Evolutionary conservation across 2,797 vertebrate species (phyloP), one percentile per base, ranked within the genome.

Genomic region (Distichodus sexfasciatus): DNA sequence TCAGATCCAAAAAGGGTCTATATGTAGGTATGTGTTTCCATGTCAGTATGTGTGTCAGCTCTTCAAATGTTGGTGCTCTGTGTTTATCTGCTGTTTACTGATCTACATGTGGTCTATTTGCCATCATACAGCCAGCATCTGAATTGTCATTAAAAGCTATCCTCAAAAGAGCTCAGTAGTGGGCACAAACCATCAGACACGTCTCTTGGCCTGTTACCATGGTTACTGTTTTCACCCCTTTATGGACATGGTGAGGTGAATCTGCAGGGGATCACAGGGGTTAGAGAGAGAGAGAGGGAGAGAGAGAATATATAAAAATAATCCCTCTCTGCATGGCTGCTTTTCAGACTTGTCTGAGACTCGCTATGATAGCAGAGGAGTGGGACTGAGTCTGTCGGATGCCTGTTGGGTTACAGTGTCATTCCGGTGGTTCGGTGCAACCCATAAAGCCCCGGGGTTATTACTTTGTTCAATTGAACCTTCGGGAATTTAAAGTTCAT

Each of bases 191-290:
- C 33, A 48, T 23, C 64, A 46, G 24, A 29, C 58, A 46, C 47
- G 12, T 54, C 60, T 44, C 29, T 69, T 21, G 59, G 53, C 64
- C 48, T 66, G 72, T 84, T 68, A 61, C 66, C 72, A 69, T 64
- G 58, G 64, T 51, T 80, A 78, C 68, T 24, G 55, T 33, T 50
- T 79, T 76, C 6, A 48, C 36, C 54, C 38, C 53, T 70, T 21
- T 35, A 60, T 62, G 38, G 70, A 50, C 69, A 54, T 50, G 28
- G 44, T 47, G 29, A 54, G 31, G 66, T 14, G 44, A 28, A 48
- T 73, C 36, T 29, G 23, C 36, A 66, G 15, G 57, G 33, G 51
- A 54, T 29, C 28, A 11, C 36, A 62, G 47, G 43, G 26, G 46
- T 60, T 36, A 46, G 43, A 46, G 43, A 46, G 17, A 31, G 29